These are phyloP conservation scores for Dromius quadrimaculatus DNA, from an alignment of 2,888 invertebrate species.

Conservation along the genomic window DNA sequence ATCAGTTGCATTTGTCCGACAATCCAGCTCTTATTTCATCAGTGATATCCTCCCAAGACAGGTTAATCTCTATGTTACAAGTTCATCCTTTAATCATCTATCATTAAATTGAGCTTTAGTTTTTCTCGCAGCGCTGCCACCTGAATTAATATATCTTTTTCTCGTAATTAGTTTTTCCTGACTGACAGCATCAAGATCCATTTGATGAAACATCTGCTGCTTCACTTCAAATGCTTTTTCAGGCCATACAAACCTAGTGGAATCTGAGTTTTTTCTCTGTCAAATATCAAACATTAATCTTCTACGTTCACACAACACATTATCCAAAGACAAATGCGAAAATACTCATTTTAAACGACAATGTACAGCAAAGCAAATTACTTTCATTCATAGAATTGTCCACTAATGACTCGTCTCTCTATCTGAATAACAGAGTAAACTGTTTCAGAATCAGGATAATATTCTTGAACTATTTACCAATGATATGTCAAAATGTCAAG, in stretches of 20 bases:
- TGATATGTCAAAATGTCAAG: too few species aligned
- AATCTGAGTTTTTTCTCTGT: slow-evolving; percentile 22
- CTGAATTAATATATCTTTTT: slow-evolving; percentile 50
- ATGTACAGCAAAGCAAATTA: too few species aligned
- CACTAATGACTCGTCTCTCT: too few species aligned
- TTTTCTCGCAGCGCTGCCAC: slow-evolving; percentile 38
- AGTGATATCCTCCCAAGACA: slow-evolving; percentile 31
- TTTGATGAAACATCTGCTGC: slow-evolving; percentile 12
- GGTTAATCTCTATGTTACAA: slow-evolving; percentile 50
- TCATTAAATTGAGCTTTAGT: slow-evolving; percentile 52
- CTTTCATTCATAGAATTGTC: too few species aligned
- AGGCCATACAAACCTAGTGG: slow-evolving; percentile 4
- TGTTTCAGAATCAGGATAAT: too few species aligned
- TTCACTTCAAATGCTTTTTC: slow-evolving; percentile 27
- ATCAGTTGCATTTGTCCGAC: slow-evolving; percentile 43
- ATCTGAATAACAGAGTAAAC: too few species aligned
- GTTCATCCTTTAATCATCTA: slow-evolving; percentile 52
- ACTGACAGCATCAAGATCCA: slow-evolving; percentile 40
- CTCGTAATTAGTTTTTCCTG: slow-evolving; percentile 50
- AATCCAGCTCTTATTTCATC: slow-evolving; percentile 40
- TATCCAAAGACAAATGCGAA: too few species aligned
- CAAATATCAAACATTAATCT: too few species aligned
- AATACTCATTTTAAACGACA: too few species aligned
- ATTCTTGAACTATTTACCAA: too few species aligned
- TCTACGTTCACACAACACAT: too few species aligned